Base-by-base conservation (phyloP, 2,113 vertebrate genomes). In the Gymnarchus niloticus region DNA sequence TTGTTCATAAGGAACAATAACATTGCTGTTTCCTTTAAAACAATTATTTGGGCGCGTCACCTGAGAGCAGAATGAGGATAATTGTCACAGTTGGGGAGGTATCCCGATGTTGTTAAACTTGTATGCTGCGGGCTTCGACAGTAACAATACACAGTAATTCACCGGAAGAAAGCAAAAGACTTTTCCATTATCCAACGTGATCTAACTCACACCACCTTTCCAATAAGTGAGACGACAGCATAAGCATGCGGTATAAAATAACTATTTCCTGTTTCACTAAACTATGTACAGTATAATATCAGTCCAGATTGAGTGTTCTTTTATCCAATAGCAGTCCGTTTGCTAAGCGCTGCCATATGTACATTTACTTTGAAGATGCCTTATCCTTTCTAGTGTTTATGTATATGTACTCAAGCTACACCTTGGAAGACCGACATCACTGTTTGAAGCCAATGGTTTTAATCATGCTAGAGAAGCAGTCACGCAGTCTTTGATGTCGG, bases 401-500 rank as follows among this genome's bases (percentile, higher is more conserved):
- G n/a, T 51, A 44, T 9, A 5, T 3, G 28, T 54, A 54, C 28
- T 54, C 19, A 52, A 54, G 10, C 88, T 78, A 81, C 12, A 77
- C 56, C 86, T 84, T n/a, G 23, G 54, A 4, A 84, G 7, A 33
- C 83, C 65, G 56, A 86, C 87, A 77, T 90, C 90, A 88, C 89
- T 88, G 91, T 91, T 91, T 91, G 85, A 89, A 89, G 89, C 85
- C 21, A 52, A 85, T 69, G 81, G 90, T 92, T 94, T 92, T 92
- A 92, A 93, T 93, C 92, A 92, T 90, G 90, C 85, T 87, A 90
- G 88, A 33, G 84, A 86, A 89, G 87, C 87, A 87, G 61, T 89
- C 89, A 89, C 84, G 0, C 85, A 87, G 78, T 87, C 92, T 93
- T 93, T 93, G 92, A 94, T 92, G 91, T 85, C 84, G 69, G 84